Evolutionary conservation across 64 coral and sea anemone species (phyloP), one percentile per base, ranked within the genome.

Genomic region (Pocillopora verrucosa): DNA sequence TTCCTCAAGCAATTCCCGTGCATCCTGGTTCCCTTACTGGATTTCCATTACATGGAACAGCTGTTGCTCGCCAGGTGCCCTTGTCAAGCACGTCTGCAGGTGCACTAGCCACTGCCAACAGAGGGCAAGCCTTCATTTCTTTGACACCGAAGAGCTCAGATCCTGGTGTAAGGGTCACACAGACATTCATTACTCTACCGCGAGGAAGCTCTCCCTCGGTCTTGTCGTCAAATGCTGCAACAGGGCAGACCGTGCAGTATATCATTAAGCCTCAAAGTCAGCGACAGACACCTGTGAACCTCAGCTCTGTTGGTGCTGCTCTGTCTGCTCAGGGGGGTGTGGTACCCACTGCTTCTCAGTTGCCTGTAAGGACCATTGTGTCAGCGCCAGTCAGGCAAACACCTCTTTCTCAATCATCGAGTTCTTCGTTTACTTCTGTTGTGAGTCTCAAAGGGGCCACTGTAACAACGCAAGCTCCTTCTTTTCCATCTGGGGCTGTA

Each of bases 201-300:
- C 74, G 90, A 16, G 90, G 82, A 25, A 90, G 94, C 10, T 80
- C 94, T 15, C 90, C 94, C 0, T 92, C 94, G 16, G 80, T 96
- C 11, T 76, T 96, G 25, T 82, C 87, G 37, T 69, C 87, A 77
- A 93, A 22, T 36, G n/a, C 86, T 20, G 60, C 87, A 7, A 79
- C 77, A 36, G 87, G 79, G 15, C 65, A 88, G 60, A 85, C 89
- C 4, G 89, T 96, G 17, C 94, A 96, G 69, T 96, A 96, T 58
- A 92, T 96, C 73, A 96, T 96, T 74, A 96, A 96, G 51, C 94
- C 94, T 9, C 94, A 96, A 88, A 96, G 94, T 11, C 92, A 94
- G 81, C 82, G 92, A 16, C 94, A 90, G 63, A 64, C 90, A 65
- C 74, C 90, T 60, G 78, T 96, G n/a, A 76, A 90, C 58, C 22